Evolutionary conservation across 2,797 vertebrate genomes (phyloP), one percentile per base, ranked within the genome.

Genomic region (Bryconaethiops microstoma): DNA sequence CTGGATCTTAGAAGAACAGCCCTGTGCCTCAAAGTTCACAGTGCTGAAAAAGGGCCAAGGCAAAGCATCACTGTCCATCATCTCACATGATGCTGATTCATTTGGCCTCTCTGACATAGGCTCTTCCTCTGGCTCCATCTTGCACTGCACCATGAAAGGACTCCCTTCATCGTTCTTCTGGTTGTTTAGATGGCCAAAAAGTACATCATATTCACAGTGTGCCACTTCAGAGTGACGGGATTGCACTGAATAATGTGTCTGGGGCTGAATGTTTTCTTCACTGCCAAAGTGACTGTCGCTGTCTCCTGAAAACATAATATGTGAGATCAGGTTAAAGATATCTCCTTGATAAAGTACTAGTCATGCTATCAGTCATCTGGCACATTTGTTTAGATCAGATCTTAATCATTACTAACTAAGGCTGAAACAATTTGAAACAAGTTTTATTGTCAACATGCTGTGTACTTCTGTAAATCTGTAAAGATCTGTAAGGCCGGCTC

Each of bases 91-190:
- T 16, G 64, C 21, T 54, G 69, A 39, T 42, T 78, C 71, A 63
- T 50, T 74, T 2, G n/a, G n/a, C 9, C 25, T 60, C 19, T 62
- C 54, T 5, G 63, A 52, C 54, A 82, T 68, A 74, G 76, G 71
- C 55, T 78, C 76, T 23, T 82, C 81, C 3, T 74, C 50, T 42
- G 74, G 63, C 35, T 82, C 81, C 2, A 39, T 74, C 54, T 82
- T 82, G 35, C 74, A 59, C 8, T 69, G 21, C 45, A 82, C 6
- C 9, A 54, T 35, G 62, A 65, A 21, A 19, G 17, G 45, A 42
- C 48, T 75, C 16, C 42, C 55, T 5, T 55, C 71, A 10, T 40
- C 42, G 2, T 72, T 75, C 55, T 16, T 7, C 0, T 52, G 62
- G 13, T 62, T 76, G 40, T 62, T 74, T 4, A 57, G 21, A n/a